Percentiles rank a stretch among this genome's conserved stretches.
phyloP scores from a whole-genome alignment of 2,113 vertebrate species.

The Maccullochella peelii region DNA sequence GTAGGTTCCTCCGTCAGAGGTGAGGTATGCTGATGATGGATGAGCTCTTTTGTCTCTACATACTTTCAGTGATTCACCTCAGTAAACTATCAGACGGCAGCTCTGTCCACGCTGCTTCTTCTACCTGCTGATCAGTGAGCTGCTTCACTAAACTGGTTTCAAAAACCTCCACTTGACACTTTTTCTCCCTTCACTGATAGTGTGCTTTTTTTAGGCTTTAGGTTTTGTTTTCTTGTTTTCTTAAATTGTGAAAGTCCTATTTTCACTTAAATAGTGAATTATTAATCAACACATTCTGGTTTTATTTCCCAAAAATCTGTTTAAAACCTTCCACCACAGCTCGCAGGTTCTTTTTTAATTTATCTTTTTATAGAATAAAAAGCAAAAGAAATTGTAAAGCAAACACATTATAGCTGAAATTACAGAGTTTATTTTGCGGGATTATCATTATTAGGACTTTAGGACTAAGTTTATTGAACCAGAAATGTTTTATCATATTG shows the following conservation, averaged over 20 bases:
- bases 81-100: not conserved
- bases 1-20: not conserved
- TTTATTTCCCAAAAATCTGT: not conserved
- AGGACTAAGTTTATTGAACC: not conserved
- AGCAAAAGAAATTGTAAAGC: not conserved
- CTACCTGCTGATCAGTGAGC: slow-evolving; percentile 11
- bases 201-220: not conserved
- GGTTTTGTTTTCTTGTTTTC: not conserved
- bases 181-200: not conserved
- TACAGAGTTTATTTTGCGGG: not conserved
- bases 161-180: not conserved
- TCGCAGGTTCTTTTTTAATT: not conserved
- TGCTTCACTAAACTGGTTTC: not conserved
- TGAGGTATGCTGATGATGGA: slow-evolving; percentile 26
- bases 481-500: not conserved
- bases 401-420: not conserved
- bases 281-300: not conserved
- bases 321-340: not conserved
- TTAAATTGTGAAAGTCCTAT: not conserved
- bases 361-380: not conserved
- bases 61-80: slow-evolving; percentile 1
- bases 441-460: not conserved
- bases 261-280: not conserved
- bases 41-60: slow-evolving; percentile 13
- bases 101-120: not conserved